These are phyloP conservation scores for Zhuqinia jingwanae DNA, from an alignment of 2,888 invertebrate species.

Conservation along the genomic window DNA sequence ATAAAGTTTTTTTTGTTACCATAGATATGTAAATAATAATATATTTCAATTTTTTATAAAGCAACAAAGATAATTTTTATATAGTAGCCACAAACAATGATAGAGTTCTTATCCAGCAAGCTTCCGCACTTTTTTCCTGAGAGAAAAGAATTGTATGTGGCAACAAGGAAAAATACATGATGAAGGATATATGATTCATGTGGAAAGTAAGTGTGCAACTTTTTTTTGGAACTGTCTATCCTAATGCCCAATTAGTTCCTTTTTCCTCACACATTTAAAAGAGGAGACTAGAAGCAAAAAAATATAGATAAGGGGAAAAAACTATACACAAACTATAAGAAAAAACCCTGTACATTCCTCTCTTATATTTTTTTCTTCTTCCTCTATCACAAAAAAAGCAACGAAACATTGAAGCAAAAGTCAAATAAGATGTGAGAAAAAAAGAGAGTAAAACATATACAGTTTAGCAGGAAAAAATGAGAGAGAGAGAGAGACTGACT, in stretches of 20 bases:
- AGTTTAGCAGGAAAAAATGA: too few relatives aligned
- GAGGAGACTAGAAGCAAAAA: neutral
- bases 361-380: too few relatives aligned
- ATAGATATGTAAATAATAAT: too few relatives aligned
- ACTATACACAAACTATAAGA: too few relatives aligned
- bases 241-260: conserved; percentile 38
- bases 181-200: conserved; percentile 11
- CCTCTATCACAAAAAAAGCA: too few relatives aligned
- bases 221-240: neutral
- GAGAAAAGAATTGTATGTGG: neutral
- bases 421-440: neutral
- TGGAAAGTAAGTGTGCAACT: conserved; percentile 1
- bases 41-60: neutral
- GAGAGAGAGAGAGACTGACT: too few relatives aligned
- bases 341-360: neutral
- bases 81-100: neutral
- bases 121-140: neutral
- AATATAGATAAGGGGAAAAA: neutral
- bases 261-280: conserved; percentile 23
- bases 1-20: too few relatives aligned
- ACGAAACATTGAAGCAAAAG: neutral
- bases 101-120: neutral
- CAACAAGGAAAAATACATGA: neutral
- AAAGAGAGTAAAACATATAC: neutral
- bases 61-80: neutral